Evolutionary conservation across 2,113 vertebrate genomes (phyloP).

Genomic region (Cynopterus brachyotis): DNA sequence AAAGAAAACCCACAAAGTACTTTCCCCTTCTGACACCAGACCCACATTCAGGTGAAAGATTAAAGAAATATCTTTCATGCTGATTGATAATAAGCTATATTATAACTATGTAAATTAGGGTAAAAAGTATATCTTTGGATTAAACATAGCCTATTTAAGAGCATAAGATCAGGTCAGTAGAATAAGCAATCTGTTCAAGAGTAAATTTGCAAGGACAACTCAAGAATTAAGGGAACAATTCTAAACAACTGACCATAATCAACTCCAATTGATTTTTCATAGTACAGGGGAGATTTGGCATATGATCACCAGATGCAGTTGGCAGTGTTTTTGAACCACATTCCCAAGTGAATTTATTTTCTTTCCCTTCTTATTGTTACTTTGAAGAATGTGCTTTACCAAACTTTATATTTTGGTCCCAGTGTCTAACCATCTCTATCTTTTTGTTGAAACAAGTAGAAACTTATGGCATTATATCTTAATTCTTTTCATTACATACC

Average conservation of each 20-base stretch:
- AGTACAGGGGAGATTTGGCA: not conserved
- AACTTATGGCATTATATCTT: not conserved
- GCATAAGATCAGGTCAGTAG: not conserved
- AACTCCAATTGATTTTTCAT: constrained; percentile 11
- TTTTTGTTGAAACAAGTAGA: constrained; percentile 4
- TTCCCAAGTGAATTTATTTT: not conserved
- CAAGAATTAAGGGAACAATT: not conserved
- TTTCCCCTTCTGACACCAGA: not conserved
- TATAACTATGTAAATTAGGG: not conserved
- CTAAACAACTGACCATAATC: not conserved
- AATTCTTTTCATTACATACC: not conserved
- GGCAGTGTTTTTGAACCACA: constrained; percentile 16
- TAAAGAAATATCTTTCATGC: not conserved
- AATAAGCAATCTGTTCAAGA: not conserved
- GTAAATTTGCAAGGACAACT: not conserved
- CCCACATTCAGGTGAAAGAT: not conserved
- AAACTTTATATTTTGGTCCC: not conserved
- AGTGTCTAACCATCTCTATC: not conserved
- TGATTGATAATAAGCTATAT: not conserved
- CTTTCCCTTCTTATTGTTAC: not conserved
- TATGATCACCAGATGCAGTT: constrained; percentile 11
- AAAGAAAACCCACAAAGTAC: not conserved
- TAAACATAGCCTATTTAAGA: not conserved
- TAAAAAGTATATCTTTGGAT: not conserved
- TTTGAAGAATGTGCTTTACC: constrained; percentile 5